Percentiles rank a stretch among this genome's conserved stretches.
Conservation (phyloP, 2,888 invertebrate genomes). For the Gerris lacustris region DNA sequence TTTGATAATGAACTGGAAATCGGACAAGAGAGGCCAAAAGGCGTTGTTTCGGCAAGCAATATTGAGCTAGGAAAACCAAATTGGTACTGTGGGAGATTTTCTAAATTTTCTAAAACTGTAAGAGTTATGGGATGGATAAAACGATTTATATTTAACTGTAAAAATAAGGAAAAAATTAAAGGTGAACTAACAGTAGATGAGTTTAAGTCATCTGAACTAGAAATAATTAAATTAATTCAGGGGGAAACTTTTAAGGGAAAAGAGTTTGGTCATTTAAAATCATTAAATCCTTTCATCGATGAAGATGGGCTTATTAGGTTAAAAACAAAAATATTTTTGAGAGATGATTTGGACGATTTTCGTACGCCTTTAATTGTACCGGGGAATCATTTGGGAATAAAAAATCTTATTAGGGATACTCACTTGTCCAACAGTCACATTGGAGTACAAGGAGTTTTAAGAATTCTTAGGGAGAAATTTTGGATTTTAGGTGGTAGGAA, state of each 20-base stretch:
- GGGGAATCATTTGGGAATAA: slow-evolving; percentile 14
- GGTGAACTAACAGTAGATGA: slow-evolving; percentile 9
- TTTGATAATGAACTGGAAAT: no score
- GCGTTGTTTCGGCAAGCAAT: no score
- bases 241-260: slow-evolving; percentile 4
- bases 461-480: slow-evolving; percentile 15
- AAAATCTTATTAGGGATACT: slow-evolving; percentile 10
- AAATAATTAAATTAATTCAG: slow-evolving; percentile 10
- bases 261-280: background rate
- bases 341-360: slow-evolving; percentile 18
- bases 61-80: background rate
- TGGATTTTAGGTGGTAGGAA: slow-evolving; percentile 17
- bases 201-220: background rate
- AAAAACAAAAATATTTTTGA: slow-evolving; percentile 17
- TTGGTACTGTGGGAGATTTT: slow-evolving; percentile 5
- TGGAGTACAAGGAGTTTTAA: slow-evolving; percentile 14
- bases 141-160: slow-evolving; percentile 13
- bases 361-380: slow-evolving; percentile 17
- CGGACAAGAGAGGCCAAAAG: no score
- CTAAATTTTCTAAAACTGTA: slow-evolving; percentile 9
- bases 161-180: slow-evolving; percentile 22
- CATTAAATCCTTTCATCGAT: slow-evolving; percentile 11
- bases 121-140: slow-evolving; percentile 15
- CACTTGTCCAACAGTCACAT: slow-evolving; percentile 4
- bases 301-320: slow-evolving; percentile 12